Conservation (phyloP, 2,888 invertebrate genomes). For the Amblyjoppa fuscipennis region DNA sequence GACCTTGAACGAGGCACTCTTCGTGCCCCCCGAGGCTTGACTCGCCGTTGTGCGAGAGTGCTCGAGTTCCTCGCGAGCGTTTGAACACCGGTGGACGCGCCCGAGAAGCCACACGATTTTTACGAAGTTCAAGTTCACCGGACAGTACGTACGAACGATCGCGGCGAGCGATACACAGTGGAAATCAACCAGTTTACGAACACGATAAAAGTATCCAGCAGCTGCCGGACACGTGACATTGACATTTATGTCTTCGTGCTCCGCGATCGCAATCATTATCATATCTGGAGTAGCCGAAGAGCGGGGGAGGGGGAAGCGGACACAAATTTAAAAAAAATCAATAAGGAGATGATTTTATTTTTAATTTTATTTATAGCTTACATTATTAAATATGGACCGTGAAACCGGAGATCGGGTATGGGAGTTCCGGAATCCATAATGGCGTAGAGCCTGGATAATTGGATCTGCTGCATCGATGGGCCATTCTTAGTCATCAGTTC, state of each 20-base stretch:
- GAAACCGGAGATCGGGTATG: background rate
- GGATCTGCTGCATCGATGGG: too few relatives aligned
- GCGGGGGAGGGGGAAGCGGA: background rate
- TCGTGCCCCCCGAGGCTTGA: constrained; percentile 29
- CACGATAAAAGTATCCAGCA: constrained; percentile 14
- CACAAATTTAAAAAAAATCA: background rate
- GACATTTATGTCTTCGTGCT: background rate
- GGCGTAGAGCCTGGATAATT: too few relatives aligned
- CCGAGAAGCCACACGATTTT: constrained; percentile 44
- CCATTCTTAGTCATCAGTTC: too few relatives aligned
- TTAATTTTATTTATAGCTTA: background rate
- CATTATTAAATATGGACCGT: background rate
- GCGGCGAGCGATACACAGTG: constrained; percentile 19
- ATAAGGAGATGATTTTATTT: background rate
- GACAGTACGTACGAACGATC: constrained; percentile 25
- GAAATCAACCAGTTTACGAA: constrained; percentile 55
- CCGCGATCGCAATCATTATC: constrained; percentile 8
- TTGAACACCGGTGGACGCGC: constrained; percentile 54
- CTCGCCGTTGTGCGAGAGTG: constrained; percentile 44
- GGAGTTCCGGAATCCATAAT: background rate
- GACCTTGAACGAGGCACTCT: constrained; percentile 56
- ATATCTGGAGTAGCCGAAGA: background rate
- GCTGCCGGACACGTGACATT: background rate
- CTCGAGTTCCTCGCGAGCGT: constrained; percentile 62
- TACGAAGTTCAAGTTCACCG: constrained; percentile 71